These are phyloP conservation scores for Barnardius zonarius DNA, from an alignment of 2,113 vertebrate genomes.

Conservation along the genomic window DNA sequence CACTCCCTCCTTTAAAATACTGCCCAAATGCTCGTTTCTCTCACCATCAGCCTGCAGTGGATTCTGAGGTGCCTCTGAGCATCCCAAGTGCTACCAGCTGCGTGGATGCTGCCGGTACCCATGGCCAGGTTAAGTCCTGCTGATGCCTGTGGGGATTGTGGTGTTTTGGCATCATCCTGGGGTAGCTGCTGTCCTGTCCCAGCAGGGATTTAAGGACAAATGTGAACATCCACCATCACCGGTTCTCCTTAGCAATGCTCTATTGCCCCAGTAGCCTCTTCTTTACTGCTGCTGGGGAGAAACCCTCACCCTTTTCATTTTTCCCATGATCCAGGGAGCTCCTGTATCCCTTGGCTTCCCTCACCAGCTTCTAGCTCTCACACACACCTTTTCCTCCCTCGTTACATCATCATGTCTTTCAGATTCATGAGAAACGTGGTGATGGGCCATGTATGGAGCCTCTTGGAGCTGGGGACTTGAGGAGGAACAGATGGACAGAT, in stretches of 20 bases:
- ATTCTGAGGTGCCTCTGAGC: not conserved
- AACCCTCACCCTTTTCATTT: not conserved
- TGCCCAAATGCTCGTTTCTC: not conserved
- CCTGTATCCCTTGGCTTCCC: not conserved
- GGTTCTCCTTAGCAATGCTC: not conserved
- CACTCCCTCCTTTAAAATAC: not conserved
- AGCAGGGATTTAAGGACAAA: not conserved
- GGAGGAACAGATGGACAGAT: fast-evolving
- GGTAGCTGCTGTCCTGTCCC: too few species aligned
- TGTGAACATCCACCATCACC: not conserved
- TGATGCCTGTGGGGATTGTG: not conserved
- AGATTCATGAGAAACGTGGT: fast-evolving
- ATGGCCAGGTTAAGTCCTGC: not conserved
- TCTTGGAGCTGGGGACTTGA: fast-evolving
- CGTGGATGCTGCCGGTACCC: not conserved
- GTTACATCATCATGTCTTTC: fast-evolving
- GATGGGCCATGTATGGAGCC: fast-evolving
- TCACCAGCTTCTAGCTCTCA: not conserved
- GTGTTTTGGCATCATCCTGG: not conserved
- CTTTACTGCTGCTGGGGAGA: not conserved
- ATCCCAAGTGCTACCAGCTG: fast-evolving
- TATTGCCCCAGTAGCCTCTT: fast-evolving
- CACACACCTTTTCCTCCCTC: not conserved
- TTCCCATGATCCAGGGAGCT: not conserved
- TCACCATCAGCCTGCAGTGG: fast-evolving